Base-by-base conservation (phyloP, 2,113 vertebrate species). In the Carettochelys insculpta region DNA sequence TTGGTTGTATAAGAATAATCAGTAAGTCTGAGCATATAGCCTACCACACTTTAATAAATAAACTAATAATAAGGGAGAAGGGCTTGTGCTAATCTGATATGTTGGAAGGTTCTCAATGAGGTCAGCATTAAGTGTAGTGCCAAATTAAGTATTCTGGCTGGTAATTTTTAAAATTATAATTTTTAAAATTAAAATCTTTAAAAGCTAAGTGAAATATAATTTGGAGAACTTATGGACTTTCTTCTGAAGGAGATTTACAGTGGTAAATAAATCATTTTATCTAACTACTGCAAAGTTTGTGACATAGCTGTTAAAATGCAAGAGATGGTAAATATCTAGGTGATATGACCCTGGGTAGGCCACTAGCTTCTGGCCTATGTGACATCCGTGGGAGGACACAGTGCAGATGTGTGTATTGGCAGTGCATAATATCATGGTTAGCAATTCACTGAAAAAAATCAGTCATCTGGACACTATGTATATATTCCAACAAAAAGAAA, bases 1-100 rank as follows among this genome's bases (percentile, higher is more conserved):
- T 94, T 84, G 94, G 93, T 82, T 89, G 94, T 84, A 91, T 92
- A 92, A 95, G 84, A 95, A 95, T 95, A 94, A 93, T 84, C 71
- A 77, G 12, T 91, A 95, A 94, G 48, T 83, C 89, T 86, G 83
- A 95, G 89, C 31, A 95, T 92, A 92, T 68, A 94, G 80, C 50
- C 83, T 89, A 92, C 82, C 61, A 50, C 94, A 93, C 83, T 93
- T 95, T 95, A 92, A 94, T 93, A 93, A 92, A 94, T 91, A 83
- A 93, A 78, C 58, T 93, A 90, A 95, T 85, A 71, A 51, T 11
- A 82, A 80, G 43, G 41, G 52, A 80, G 78, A 93, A 90, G 80
- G 87, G 76, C 80, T 73, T 50, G 24, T 45, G 31, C 45, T 53
- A 90, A 80, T 71, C 82, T 90, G 54, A 91, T 86, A 61, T 75